Percentiles rank a stretch among this genome's conserved stretches.
phyloP scores from a whole-genome alignment of 2,797 vertebrate species.

The Mastacembelus armatus region DNA sequence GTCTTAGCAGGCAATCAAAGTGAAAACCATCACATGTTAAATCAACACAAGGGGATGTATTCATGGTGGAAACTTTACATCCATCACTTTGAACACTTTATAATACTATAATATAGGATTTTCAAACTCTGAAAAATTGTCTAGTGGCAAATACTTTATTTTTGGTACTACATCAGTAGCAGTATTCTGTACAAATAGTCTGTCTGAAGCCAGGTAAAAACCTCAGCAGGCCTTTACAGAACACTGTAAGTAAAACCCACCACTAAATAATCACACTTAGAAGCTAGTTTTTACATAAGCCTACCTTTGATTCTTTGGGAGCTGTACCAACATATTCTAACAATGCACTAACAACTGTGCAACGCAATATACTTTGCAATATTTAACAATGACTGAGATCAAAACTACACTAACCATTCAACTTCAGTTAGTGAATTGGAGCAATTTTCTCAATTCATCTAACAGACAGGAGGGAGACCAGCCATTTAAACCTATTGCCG shows the following conservation, averaged over 20 bases:
- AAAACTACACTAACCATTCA: background rate
- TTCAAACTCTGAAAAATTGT: background rate
- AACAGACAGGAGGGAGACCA: background rate
- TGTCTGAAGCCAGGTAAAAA: too few species aligned
- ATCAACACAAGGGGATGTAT: too few species aligned
- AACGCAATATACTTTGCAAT: too few species aligned
- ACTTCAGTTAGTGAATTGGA: background rate
- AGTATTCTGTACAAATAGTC: too few species aligned
- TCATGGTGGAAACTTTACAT: too few species aligned
- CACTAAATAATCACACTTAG: background rate
- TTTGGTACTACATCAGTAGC: too few species aligned
- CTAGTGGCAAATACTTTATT: background rate
- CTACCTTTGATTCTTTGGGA: background rate
- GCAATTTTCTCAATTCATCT: background rate
- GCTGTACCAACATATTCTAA: background rate
- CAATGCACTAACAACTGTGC: background rate
- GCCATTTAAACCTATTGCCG: slow-evolving; percentile 2
- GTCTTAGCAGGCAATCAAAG: background rate
- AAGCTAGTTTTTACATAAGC: background rate
- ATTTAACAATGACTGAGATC: too few species aligned
- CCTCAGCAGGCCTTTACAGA: background rate
- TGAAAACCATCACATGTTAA: background rate
- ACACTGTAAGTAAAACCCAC: background rate
- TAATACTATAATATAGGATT: background rate
- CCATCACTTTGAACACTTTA: too few species aligned